These are phyloP conservation scores for Umimayanthus kanabou DNA, from an alignment of 92 coral and sea anemone genomes.

Conservation along the genomic window DNA sequence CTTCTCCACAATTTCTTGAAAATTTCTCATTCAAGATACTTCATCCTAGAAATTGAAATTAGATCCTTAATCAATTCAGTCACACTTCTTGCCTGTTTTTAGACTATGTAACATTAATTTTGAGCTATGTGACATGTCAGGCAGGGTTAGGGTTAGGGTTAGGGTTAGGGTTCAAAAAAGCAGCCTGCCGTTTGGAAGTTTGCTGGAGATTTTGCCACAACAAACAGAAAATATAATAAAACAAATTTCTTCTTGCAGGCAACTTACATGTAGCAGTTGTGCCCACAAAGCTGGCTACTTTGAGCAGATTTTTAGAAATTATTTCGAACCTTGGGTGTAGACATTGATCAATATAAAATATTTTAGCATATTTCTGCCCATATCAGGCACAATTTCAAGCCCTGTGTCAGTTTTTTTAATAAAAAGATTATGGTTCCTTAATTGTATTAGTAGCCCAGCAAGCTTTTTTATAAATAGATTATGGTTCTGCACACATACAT, in stretches of 20 bases:
- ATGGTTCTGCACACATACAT: no score
- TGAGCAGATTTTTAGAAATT: background rate
- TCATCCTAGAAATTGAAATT: background rate
- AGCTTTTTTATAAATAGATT: no score
- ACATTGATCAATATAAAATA: no score
- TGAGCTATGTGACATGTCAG: no score
- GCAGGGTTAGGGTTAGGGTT: no score
- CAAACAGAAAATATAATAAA: background rate
- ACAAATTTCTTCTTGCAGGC: background rate
- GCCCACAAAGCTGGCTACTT: constrained; percentile 8
- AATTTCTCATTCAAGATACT: background rate
- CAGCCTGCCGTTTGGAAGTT: background rate
- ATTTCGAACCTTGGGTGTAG: no score
- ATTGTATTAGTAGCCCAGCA: no score
- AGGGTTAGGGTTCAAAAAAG: background rate
- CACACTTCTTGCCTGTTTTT: constrained; percentile 3
- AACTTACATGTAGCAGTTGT: background rate
- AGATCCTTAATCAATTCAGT: background rate
- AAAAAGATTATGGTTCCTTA: no score
- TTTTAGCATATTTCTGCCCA: background rate
- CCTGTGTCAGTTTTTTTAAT: background rate
- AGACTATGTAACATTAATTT: no score
- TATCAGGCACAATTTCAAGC: background rate
- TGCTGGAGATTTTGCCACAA: background rate
- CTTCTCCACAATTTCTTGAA: no score